phyloP scores from a whole-genome alignment of 2,797 vertebrate species.

The Coregonus suidteri region DNA sequence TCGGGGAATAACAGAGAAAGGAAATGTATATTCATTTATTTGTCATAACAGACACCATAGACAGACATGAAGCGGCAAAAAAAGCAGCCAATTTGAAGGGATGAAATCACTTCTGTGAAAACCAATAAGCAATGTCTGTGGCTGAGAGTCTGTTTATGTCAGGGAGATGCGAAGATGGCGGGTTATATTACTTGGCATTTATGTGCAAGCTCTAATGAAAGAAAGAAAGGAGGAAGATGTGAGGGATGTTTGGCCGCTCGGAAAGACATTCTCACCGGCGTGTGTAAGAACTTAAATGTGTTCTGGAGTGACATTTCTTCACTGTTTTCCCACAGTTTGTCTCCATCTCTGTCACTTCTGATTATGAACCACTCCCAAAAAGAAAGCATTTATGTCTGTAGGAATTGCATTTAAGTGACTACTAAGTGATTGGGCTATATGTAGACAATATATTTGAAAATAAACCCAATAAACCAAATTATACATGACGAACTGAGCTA shows the following conservation, averaged over 20 bases:
- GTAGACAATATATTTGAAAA: background rate
- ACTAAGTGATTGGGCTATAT: background rate
- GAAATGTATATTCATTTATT: conserved; percentile 38
- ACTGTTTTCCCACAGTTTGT: conserved; percentile 41
- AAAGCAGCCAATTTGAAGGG: conserved; percentile 39
- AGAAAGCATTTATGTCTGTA: background rate
- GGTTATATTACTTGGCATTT: conserved; percentile 76
- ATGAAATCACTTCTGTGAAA: conserved; percentile 44
- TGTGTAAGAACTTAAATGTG: conserved; percentile 57
- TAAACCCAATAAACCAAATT: background rate
- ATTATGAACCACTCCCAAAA: conserved; percentile 58
- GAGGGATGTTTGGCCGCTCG: conserved; percentile 53
- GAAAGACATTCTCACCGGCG: conserved; percentile 51
- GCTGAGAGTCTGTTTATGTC: conserved; percentile 46
- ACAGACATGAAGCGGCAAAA: conserved; percentile 34
- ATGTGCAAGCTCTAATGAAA: conserved; percentile 70
- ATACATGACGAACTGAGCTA: background rate
- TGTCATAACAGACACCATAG: conserved; percentile 40
- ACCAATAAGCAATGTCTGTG: conserved; percentile 35
- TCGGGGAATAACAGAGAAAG: conserved; percentile 11
- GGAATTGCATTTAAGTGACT: background rate
- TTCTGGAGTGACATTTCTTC: conserved; percentile 64
- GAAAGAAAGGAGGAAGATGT: conserved; percentile 45
- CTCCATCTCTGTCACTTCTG: conserved; percentile 60
- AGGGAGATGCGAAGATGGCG: conserved; percentile 54